Conservation (phyloP, 2,888 invertebrate species). For the Archips xylosteana region DNA sequence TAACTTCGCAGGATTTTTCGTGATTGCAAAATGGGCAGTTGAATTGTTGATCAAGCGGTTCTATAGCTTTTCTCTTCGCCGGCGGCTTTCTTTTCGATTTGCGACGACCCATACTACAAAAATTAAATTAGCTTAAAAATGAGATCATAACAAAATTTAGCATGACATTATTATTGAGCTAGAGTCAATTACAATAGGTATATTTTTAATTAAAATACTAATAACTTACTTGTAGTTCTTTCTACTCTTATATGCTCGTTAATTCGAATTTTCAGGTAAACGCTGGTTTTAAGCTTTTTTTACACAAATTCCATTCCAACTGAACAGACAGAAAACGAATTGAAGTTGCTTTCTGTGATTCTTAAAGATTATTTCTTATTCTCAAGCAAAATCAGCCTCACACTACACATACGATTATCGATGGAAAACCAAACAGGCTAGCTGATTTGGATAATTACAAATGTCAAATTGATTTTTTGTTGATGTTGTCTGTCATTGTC, state of each 20-base stretch:
- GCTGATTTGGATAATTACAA: too few species aligned
- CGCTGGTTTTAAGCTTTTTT: background rate
- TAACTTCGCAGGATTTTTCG: constrained; percentile 99
- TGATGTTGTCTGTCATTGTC: too few species aligned
- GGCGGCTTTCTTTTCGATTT: constrained; percentile 99
- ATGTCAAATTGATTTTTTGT: too few species aligned
- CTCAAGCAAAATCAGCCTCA: background rate
- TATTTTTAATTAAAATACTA: background rate
- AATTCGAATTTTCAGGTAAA: background rate
- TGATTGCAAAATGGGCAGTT: constrained; percentile 99
- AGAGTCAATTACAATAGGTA: background rate
- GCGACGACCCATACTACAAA: constrained; percentile 94
- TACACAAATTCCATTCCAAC: background rate
- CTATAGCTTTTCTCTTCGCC: constrained; percentile 95
- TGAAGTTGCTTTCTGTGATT: background rate
- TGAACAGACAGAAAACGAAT: background rate
- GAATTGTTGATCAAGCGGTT: constrained; percentile 97
- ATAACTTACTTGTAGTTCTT: constrained; percentile 1
- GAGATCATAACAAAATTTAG: background rate
- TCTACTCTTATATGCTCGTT: background rate
- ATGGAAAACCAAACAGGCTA: too few species aligned
- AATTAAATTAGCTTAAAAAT: background rate
- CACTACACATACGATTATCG: too few species aligned
- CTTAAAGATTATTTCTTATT: background rate
- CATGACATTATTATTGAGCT: background rate